phyloP scores from a whole-genome alignment of 1,140 invertebrate genomes.

The Cryptotermes secundus region DNA sequence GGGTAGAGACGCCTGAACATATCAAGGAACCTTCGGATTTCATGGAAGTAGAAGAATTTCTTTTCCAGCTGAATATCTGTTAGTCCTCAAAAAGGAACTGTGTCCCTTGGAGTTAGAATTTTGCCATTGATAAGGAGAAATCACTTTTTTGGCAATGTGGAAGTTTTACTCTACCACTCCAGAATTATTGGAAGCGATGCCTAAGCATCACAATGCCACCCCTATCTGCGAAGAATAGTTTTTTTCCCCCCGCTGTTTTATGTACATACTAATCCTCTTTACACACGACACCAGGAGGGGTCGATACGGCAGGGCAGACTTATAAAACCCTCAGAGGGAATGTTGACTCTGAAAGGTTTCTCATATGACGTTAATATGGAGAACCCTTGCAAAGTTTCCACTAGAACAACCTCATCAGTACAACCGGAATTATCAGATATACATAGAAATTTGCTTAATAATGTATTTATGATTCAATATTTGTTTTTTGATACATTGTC shows the following conservation, averaged over 20 bases:
- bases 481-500: no score
- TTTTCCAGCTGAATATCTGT: no score
- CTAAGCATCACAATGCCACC: background rate
- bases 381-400: background rate
- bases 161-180: background rate
- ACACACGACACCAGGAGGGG: background rate
- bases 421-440: background rate
- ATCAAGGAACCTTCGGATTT: no score
- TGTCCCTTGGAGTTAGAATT: no score
- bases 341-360: slow-evolving; percentile 15
- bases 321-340: slow-evolving; percentile 3
- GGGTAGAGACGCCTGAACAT: no score
- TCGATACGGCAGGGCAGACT: background rate
- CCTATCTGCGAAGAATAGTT: background rate
- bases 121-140: no score
- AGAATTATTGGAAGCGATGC: background rate
- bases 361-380: background rate
- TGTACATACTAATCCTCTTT: slow-evolving; percentile 19
- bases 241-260: background rate
- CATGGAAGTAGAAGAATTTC: no score
- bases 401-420: background rate
- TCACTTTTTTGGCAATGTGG: no score
- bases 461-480: no score
- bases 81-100: no score
- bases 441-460: no score